Base-by-base conservation (phyloP, 2,888 invertebrate species). In the Scaeva pyrastri region DNA sequence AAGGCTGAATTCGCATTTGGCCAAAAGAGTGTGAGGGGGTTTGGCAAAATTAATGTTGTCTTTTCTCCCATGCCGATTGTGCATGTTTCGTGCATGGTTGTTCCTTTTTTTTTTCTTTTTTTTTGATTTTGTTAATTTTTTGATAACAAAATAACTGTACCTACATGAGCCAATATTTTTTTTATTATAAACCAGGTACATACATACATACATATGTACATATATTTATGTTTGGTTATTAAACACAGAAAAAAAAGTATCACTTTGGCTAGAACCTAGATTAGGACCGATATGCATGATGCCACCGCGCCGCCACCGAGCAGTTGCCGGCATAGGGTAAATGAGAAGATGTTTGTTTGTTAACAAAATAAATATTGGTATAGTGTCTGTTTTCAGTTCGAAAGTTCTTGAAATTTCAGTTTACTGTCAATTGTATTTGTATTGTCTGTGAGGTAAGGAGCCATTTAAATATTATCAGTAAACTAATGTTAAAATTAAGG, bases 51-150 rank as follows among this genome's bases (percentile, higher is more conserved):
- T 43, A 48, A 48, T 48, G 36, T 48, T 23, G 31, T 36, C n/a
- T 66, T 31, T 66, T 31, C 19, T 48, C 21, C 19, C 66, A 66
- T 66, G 66, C 66, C 31, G 19, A 4, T 36, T 36, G 48, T 48
- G 48, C 66, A 66, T 66, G 66, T 11, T 45, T 36, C 11, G 19
- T 19, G 66, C 48, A 14, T 19, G 31, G 36, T 14, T 5, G 4
- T 62, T n/a, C n/a, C n/a, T n/a, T n/a, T n/a, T 60, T 41, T 4
- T 41, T 7, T 21, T 16, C 12, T 58, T 11, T 21, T 7, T 19
- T 16, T 14, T 23, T 43, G 39, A 11, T 12, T 39, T 39, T 31
- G 31, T 31, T 5, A 31, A 10, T 62, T 62, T n/a, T 26, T 4
- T 43, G 62, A 62, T 62, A 62, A 62, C 43, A 36, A 62, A n/a